A percentile compares a stretch with the other conserved stretches of the same genome.
Evolutionary conservation across 2,888 invertebrate genomes (phyloP).

Genomic region (Leptinotarsa haldemani): DNA sequence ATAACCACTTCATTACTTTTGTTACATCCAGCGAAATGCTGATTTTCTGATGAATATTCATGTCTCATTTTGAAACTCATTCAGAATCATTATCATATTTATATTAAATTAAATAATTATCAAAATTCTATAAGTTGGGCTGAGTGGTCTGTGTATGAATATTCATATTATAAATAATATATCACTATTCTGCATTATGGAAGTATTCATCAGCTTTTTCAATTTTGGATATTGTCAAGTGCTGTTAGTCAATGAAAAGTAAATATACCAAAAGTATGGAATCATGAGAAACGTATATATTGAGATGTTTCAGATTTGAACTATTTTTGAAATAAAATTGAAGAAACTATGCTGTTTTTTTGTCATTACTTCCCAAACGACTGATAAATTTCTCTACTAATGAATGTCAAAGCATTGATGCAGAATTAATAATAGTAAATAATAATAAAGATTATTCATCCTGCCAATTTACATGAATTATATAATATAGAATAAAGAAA

Average conservation of each 20-base stretch:
- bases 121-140: conserved; percentile 20
- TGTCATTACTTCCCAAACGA: too few relatives aligned
- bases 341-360: too few relatives aligned
- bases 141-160: conserved; percentile 18
- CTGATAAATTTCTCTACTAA: too few relatives aligned
- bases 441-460: too few relatives aligned
- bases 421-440: too few relatives aligned
- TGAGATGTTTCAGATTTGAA: too few relatives aligned
- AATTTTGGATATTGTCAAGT: conserved; percentile 27
- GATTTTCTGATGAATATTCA: conserved; percentile 21
- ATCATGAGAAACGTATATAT: too few relatives aligned
- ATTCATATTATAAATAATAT: conserved; percentile 31
- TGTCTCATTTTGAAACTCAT: conserved; percentile 5
- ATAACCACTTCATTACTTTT: neutral
- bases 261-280: too few relatives aligned
- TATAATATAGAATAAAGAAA: too few relatives aligned
- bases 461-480: too few relatives aligned
- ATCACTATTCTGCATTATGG: conserved; percentile 29
- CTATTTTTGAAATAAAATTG: too few relatives aligned
- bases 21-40: neutral
- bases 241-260: conserved; percentile 14
- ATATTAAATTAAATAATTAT: conserved; percentile 17
- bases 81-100: conserved; percentile 23
- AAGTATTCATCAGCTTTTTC: conserved; percentile 27
- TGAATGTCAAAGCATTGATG: too few relatives aligned